Evolutionary conservation across 2,888 invertebrate genomes (phyloP).

Genomic region (Hyppa rectilinea): DNA sequence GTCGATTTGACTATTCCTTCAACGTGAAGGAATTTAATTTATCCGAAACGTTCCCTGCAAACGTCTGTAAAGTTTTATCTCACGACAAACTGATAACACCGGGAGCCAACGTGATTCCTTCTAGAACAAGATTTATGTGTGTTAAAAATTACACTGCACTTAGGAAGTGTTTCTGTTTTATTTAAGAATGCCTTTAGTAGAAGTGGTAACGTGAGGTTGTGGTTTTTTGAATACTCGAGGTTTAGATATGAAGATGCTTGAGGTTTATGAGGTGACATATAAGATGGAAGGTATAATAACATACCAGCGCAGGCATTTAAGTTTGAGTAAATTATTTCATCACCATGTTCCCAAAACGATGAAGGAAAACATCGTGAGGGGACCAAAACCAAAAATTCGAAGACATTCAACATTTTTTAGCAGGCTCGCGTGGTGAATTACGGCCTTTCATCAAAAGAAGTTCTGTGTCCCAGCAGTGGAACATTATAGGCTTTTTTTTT

Average conservation of each 20-base stretch:
- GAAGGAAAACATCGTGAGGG: too few species aligned
- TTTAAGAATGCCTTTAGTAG: slow-evolving; percentile 15
- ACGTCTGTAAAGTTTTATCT: slow-evolving; percentile 75
- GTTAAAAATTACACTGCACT: slow-evolving; percentile 40
- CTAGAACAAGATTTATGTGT: slow-evolving; percentile 56
- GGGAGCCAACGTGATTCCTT: slow-evolving; percentile 66
- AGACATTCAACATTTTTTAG: too few species aligned
- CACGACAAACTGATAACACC: slow-evolving; percentile 71
- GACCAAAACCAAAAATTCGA: too few species aligned
- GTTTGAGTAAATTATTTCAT: too few species aligned
- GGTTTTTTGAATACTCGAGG: too few species aligned
- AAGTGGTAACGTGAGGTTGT: not conserved
- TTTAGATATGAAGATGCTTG: too few species aligned
- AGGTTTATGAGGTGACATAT: not conserved
- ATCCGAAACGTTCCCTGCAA: slow-evolving; percentile 69
- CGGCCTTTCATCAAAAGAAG: too few species aligned
- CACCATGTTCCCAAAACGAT: too few species aligned
- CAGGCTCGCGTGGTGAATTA: too few species aligned
- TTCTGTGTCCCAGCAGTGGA: too few species aligned
- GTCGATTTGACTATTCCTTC: slow-evolving; percentile 69
- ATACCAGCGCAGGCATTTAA: too few species aligned
- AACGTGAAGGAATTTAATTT: slow-evolving; percentile 75
- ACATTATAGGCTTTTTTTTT: too few species aligned
- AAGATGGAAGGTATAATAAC: not conserved
- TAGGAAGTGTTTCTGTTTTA: slow-evolving; percentile 16